Evolutionary conservation across 2,797 vertebrate species (phyloP).

Genomic region (Echeneis naucrates): DNA sequence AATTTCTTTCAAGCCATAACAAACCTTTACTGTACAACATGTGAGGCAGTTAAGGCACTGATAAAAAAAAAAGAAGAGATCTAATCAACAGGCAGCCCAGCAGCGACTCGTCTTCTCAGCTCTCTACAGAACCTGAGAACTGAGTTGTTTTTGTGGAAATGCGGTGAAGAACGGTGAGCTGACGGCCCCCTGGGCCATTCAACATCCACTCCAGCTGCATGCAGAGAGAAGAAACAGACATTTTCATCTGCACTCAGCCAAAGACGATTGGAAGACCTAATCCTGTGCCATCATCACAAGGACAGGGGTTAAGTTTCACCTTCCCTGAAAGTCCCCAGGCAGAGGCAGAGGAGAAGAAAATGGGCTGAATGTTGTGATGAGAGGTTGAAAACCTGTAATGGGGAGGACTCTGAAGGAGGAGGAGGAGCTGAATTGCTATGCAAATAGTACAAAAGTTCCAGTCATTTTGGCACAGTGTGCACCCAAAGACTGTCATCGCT

Average conservation of each 20-base stretch:
- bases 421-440: slow-evolving; percentile 39
- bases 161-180: slow-evolving; percentile 11
- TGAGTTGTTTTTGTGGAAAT: slow-evolving; percentile 19
- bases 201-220: slow-evolving; percentile 34
- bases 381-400: slow-evolving; percentile 11
- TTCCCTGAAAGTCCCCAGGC: slow-evolving; percentile 25
- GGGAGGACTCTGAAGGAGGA: slow-evolving; percentile 12
- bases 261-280: slow-evolving; percentile 20
- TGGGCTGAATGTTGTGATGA: slow-evolving; percentile 22
- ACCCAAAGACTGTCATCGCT: slow-evolving; percentile 23
- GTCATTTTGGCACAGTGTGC: slow-evolving; percentile 28
- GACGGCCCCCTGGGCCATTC: not conserved
- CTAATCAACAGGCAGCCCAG: slow-evolving; percentile 16
- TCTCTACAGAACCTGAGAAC: not conserved
- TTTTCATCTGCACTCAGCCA: slow-evolving; percentile 40
- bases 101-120: not conserved
- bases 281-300: slow-evolving; percentile 23
- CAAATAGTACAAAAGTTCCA: slow-evolving; percentile 23
- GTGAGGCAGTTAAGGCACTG: slow-evolving; percentile 14
- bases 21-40: slow-evolving; percentile 33
- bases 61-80: slow-evolving; percentile 36
- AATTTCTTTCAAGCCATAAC: slow-evolving; percentile 33
- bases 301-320: slow-evolving; percentile 32
- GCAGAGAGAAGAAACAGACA: slow-evolving; percentile 33
- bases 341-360: slow-evolving; percentile 16